A percentile compares a stretch with the other conserved stretches of the same genome.
phyloP scores from a whole-genome alignment of 2,797 vertebrate species.

The Pangasius krempfi region DNA sequence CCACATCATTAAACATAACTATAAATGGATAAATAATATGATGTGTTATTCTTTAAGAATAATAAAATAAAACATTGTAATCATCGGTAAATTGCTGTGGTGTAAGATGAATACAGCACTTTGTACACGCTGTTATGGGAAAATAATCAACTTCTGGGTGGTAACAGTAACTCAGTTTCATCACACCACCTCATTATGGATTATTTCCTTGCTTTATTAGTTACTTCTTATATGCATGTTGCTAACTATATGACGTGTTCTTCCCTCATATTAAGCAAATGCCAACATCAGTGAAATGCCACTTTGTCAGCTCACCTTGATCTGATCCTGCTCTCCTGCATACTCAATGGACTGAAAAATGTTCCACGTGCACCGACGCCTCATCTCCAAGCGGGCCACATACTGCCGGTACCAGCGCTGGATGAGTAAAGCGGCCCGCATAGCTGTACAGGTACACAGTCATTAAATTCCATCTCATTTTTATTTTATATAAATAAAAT shows the following conservation, averaged over 20 bases:
- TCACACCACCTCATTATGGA: not conserved
- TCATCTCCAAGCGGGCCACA: slow-evolving; percentile 82
- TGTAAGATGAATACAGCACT: not conserved
- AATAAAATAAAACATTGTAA: not conserved
- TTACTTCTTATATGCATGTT: not conserved
- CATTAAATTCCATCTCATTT: not conserved
- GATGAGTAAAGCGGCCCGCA: slow-evolving; percentile 87
- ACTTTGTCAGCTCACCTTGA: slow-evolving; percentile 77
- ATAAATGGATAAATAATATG: not conserved
- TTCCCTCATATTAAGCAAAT: not conserved
- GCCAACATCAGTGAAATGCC: not conserved
- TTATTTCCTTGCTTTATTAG: not conserved
- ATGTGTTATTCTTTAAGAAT: not conserved
- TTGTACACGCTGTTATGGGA: not conserved
- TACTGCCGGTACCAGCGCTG: slow-evolving; percentile 93
- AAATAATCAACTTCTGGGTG: not conserved
- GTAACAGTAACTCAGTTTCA: too few relatives aligned
- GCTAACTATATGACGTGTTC: too few relatives aligned
- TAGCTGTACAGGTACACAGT: slow-evolving; percentile 66
- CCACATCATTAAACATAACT: not conserved
- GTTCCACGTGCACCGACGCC: slow-evolving; percentile 84
- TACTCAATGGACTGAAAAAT: slow-evolving; percentile 96
- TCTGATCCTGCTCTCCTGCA: slow-evolving; percentile 89
- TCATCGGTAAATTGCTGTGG: too few relatives aligned
- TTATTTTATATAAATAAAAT: too few relatives aligned